Percentiles rank a stretch among this genome's conserved stretches.
Evolutionary conservation across 2,797 vertebrate genomes (phyloP).

Genomic region (Syndactyla subalaris): DNA sequence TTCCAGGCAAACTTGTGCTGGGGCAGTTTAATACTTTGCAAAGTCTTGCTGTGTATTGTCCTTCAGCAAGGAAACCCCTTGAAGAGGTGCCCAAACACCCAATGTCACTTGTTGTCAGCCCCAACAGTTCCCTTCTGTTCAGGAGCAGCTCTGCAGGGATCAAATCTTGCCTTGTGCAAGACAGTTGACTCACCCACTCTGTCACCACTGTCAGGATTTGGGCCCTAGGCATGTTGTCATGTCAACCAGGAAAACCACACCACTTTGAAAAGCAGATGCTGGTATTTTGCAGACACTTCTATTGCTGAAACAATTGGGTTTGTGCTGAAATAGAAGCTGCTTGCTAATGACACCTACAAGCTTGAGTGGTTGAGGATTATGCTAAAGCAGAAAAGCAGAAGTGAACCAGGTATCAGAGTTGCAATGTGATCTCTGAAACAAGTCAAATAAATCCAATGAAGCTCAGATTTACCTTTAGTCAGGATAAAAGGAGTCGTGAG

Average conservation of each 20-base stretch:
- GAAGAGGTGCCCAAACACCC: neutral
- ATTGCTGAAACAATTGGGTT: neutral
- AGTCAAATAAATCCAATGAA: neutral
- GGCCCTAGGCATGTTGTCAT: neutral
- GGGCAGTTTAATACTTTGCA: neutral
- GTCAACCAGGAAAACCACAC: neutral
- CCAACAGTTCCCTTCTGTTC: neutral
- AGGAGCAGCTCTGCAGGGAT: neutral
- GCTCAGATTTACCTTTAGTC: neutral
- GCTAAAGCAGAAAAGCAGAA: neutral
- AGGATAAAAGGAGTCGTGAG: neutral
- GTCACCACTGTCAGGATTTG: neutral
- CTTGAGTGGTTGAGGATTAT: neutral
- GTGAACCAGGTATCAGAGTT: neutral
- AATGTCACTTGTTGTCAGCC: neutral
- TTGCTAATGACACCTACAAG: fast-evolving
- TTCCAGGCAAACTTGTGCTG: neutral
- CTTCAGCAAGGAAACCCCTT: neutral
- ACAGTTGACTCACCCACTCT: neutral
- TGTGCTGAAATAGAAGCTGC: neutral
- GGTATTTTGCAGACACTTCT: neutral
- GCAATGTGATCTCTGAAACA: neutral
- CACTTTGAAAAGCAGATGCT: neutral
- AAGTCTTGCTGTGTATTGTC: neutral
- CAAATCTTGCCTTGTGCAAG: neutral